Percentiles rank a stretch among this genome's conserved stretches.
Evolutionary conservation across 2,888 invertebrate genomes (phyloP).

Genomic region (Lasioglossum zephyrum): DNA sequence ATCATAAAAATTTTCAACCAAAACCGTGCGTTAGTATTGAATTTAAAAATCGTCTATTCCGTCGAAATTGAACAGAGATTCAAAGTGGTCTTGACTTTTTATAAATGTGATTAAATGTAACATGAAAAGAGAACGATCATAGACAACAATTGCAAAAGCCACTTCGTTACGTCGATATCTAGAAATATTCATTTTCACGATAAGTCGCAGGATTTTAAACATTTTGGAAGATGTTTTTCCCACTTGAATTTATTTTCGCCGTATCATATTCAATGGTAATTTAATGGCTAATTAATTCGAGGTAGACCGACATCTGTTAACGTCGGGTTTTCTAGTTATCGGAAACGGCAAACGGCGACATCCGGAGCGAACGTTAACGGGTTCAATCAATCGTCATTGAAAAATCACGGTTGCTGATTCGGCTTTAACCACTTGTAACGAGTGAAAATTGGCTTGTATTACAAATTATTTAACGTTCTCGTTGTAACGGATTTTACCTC

Average conservation of each 20-base stretch:
- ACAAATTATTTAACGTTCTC: constrained; percentile 7
- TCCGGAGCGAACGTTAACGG: neutral
- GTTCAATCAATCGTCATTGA: constrained; percentile 17
- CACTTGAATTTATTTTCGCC: neutral
- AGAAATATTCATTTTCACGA: neutral
- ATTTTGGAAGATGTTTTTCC: neutral
- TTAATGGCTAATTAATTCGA: neutral
- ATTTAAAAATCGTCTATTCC: too few relatives aligned
- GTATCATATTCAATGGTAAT: neutral
- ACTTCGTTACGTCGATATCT: neutral
- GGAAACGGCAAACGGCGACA: neutral
- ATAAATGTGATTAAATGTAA: neutral
- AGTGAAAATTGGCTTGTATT: constrained; percentile 6
- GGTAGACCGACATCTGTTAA: neutral
- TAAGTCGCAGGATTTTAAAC: too few relatives aligned
- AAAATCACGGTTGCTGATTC: neutral
- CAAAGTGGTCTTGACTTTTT: neutral
- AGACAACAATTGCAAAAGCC: neutral
- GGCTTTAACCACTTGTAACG: neutral
- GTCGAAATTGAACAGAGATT: neutral
- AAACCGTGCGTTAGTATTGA: neutral
- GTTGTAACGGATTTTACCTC: neutral
- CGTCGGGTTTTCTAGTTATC: neutral
- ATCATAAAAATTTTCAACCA: neutral
- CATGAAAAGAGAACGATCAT: neutral